Base-by-base conservation (phyloP, 2,113 vertebrate genomes). In the Galeopterus variegatus region DNA sequence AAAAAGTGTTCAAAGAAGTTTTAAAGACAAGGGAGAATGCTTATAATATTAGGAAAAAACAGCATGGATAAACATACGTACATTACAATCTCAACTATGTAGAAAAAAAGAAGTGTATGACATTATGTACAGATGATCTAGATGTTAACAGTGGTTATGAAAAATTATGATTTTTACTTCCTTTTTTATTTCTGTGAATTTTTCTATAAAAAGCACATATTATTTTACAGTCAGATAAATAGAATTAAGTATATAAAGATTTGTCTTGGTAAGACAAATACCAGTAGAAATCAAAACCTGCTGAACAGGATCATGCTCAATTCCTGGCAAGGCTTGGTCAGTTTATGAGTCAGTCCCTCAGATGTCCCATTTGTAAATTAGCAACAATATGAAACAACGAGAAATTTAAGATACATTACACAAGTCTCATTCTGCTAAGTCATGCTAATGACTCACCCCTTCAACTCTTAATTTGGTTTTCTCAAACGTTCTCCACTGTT, bases 321-420 rank as follows among this genome's bases (percentile, higher is more conserved):
- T 93, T 97, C 95, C 75, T 92, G 65, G 86, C 80, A 93, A 89
- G 67, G 62, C 88, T 31, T 81, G 83, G 67, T 73, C 62, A 62
- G 75, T 28, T 95, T 76, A 93, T 97, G 97, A 97, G 87, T 97
- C 96, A 98, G 62, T 73, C 21, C 52, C 58, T 97, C 64, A 75
- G 54, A 93, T 76, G 90, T 86, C 48, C 67, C 81, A 79, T 62
- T 89, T 45, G 50, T 69, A 83, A 89, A 88, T 64, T 41, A 50
- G 84, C 92, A 86, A 89, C 83, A 95, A 62, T 58, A 87, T 21
- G 12, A 87, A 90, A 94, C 65, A 62, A 90, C 48, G 67, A 94
- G 70, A 67, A 90, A 82, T n/a, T 36, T n/a, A 64, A 2, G 48
- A 62, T 56, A 56, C 31, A 50, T 50, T 79, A 77, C 31, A 14